Evolutionary conservation across 30 jellyfish, hydroid and myxozoan genomes (phyloP), one percentile per base, ranked within the genome.

Genomic region (Aurelia aurita): DNA sequence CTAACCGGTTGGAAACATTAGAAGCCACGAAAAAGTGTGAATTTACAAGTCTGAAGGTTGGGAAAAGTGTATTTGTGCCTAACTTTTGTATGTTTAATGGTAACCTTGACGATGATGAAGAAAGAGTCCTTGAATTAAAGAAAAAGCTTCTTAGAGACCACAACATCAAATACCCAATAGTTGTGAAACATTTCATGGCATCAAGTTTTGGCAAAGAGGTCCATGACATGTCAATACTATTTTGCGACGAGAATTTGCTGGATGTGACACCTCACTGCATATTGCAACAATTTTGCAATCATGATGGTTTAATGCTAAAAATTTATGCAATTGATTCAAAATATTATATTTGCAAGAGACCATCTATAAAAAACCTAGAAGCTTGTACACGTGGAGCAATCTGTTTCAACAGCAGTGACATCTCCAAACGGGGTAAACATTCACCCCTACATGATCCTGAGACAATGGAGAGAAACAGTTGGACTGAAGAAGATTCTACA

Each of bases 251-350:
- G 13, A 35, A 78, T 32, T 64, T 88, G 57, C 2, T 29, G 25
- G 97, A 93, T 35, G 31, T 87, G 18, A 57, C 72, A 44, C 54
- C 91, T 23, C 99, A 98, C 7, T 95, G 99, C 59, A 74, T 95
- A 11, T 45, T 95, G 31, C 99, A 95, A 71, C 97, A 95, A 60
- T 95, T 95, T 62, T 76, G 85, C 51, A 89, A 89, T 71, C 99
- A 95, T 76, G 97, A 92, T 69, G 91, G 98, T 3, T 63, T 43
- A 21, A 72, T 95, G 92, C 69, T 84, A 77, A 95, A 95, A 77
- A 73, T 95, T 26, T 97, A 85, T 46, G 77, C 92, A 57, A 80
- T 85, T 49, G 99, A 96, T 6, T 80, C 63, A 13, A 69, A 89
- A 58, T 69, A 57, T 81, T 85, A 90, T 53, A 55, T 95, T 22